Base-by-base conservation (phyloP, 2,113 vertebrate genomes). In the Gobiocypris rarus region DNA sequence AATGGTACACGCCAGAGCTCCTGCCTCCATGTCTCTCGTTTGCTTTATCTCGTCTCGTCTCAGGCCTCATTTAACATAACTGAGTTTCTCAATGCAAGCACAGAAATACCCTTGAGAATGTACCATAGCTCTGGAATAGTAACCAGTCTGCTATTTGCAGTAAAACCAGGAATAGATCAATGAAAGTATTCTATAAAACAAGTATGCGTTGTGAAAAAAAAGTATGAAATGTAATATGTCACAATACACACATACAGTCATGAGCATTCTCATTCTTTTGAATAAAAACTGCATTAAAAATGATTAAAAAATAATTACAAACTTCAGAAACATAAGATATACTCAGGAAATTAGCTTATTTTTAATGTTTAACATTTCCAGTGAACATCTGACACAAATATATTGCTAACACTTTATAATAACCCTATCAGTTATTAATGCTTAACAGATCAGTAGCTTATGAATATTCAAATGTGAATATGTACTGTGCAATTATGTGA, bases 1-100 rank as follows among this genome's bases (percentile, higher is more conserved):
- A 31, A 73, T n/a, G 63, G 56, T 34, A 38, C 43, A 65, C 41
- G 34, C 26, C 22, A 58, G 13, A 17, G 52, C 54, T 63, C 65
- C 84, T 56, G 63, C 75, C 84, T 88, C 83, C 81, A 17, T 87
- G 87, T 91, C 85, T 89, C 73, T 77, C 61, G 61, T 77, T 86
- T 87, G 82, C 83, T 85, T 81, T 13, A 65, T 41, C 41, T 70
- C 34, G 41, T 81, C 41, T 58, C 69, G 38, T 58, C 59, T 81
- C 76, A 81, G 67, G 84, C 50, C 69, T 80, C 65, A 80, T 45
- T 79, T 80, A 73, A 85, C 76, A 81, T 56, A 58, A 45, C 38
- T 79, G 50, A 70, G 19, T 54, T 34, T 70, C 79, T 81, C 61
- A 81, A 54, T 28, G 19, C 43, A 54, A 70, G 79, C 63, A 70